Conservation (phyloP, 2,888 invertebrate species). For the Caenorhabditis macrosperma region DNA sequence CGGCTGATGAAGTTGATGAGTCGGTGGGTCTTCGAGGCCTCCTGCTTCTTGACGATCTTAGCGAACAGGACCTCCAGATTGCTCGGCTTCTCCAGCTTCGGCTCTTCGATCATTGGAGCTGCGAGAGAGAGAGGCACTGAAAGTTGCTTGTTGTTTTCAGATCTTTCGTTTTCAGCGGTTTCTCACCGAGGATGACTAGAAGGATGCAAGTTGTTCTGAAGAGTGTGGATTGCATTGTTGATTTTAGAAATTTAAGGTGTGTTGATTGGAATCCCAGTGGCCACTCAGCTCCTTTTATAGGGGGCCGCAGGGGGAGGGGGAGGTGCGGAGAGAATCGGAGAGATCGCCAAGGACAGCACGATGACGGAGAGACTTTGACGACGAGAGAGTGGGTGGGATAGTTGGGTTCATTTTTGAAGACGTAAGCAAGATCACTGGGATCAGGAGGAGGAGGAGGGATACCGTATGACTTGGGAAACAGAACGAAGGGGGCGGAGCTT, state of each 20-base stretch:
- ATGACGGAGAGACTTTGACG: slow-evolving; percentile 41
- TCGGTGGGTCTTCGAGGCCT: slow-evolving; percentile 57
- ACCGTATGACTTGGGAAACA: slow-evolving; percentile 47
- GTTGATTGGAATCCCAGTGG: slow-evolving; percentile 48
- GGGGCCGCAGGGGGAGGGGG: slow-evolving; percentile 13
- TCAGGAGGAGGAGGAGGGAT: slow-evolving; percentile 38
- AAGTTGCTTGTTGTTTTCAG: slow-evolving; percentile 17
- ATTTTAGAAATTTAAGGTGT: slow-evolving; percentile 51
- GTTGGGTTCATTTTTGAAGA: slow-evolving; percentile 52
- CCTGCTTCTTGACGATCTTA: slow-evolving; percentile 61
- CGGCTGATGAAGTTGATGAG: slow-evolving; percentile 63
- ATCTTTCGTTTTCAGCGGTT: slow-evolving; percentile 16
- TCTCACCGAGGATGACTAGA: slow-evolving; percentile 42
- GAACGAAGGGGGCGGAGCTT: slow-evolving; percentile 22
- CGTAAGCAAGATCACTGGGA: slow-evolving; percentile 50
- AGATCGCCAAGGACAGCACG: slow-evolving; percentile 25
- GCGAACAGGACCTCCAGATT: slow-evolving; percentile 60
- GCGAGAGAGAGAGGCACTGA: slow-evolving; percentile 31
- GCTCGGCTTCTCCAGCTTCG: slow-evolving; percentile 40
- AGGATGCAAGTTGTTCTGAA: slow-evolving; percentile 28
- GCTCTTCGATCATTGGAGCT: slow-evolving; percentile 52
- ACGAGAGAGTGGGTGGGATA: slow-evolving; percentile 30
- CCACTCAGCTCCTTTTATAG: slow-evolving; percentile 34
- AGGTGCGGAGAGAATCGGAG: slow-evolving; percentile 23
- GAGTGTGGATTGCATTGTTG: slow-evolving; percentile 30